Base-by-base conservation (phyloP, 1,140 invertebrate species). In the Ruditapes philippinarum region DNA sequence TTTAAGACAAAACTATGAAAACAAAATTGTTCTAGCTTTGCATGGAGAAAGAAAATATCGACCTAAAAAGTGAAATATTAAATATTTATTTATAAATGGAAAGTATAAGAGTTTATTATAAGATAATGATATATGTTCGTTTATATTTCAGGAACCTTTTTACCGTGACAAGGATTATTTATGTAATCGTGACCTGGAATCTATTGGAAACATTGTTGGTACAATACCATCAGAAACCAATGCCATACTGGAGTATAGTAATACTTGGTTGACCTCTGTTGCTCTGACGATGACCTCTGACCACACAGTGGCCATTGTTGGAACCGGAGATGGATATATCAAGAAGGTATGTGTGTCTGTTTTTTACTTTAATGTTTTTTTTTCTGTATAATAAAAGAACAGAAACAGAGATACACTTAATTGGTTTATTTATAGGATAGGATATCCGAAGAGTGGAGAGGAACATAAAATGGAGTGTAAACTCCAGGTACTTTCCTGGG, bases 221-320 rank as follows among this genome's bases (percentile, higher is more conserved):
- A 89, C 83, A 51, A 86, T 80, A 14, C 85, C 91, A 28, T 74
- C 91, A 11, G 28, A 79, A 25, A 68, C 79, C 5, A 70, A 86
- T 19, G 90, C 93, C 9, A 89, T 92, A 31, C 51, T 91, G 36
- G 85, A 88, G 17, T 92, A 91, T 70, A 17, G 22, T 12, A 76
- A 88, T 25, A 88, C 84, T 19, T 62, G 54, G 7, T 42, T 99
- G 36, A 99, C 99, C 2, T 97, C 99, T 36, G 98, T 99, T 9
- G 98, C 98, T 31, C 98, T 98, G 33, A 99, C 98, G 22, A 98
- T 98, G 19, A 99, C 99, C 60, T 98, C 98, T 89, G 98, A 99
- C 94, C 99, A 98, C 95, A 99, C 99, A 12, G 98, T 99, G 54
- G 98, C 99, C 28, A 99, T 99, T 96, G 97, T 99, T 81, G 99